These are phyloP conservation scores for Drosophila kohkoa DNA, from an alignment of 1,140 invertebrate genomes.

Conservation along the genomic window DNA sequence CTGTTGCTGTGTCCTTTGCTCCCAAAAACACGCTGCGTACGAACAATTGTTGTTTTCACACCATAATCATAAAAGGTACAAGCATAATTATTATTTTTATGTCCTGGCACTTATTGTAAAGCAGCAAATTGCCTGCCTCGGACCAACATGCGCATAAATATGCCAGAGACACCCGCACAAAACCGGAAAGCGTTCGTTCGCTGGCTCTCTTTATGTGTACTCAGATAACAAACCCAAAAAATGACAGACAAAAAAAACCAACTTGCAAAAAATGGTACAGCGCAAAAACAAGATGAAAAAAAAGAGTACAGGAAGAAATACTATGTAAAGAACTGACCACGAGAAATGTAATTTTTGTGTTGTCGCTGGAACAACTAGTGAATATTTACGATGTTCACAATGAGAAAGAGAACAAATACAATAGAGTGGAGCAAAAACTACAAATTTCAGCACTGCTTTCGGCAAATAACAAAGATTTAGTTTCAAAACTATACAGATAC, in stretches of 20 bases:
- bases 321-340: slow-evolving; percentile 34
- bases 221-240: slow-evolving; percentile 34
- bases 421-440: slow-evolving; percentile 21
- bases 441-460: slow-evolving; percentile 41
- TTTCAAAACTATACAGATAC: not conserved
- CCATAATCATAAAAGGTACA: slow-evolving; percentile 83
- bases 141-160: slow-evolving; percentile 70
- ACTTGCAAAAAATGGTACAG: not conserved
- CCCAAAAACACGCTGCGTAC: slow-evolving; percentile 25
- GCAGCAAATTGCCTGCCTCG: slow-evolving; percentile 77
- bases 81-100: slow-evolving; percentile 84
- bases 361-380: slow-evolving; percentile 65
- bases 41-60: slow-evolving; percentile 83
- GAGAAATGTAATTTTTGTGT: slow-evolving; percentile 70
- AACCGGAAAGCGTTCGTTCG: slow-evolving; percentile 4
- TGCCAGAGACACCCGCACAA: slow-evolving; percentile 18
- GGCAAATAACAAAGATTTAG: slow-evolving; percentile 21
- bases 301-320: not conserved
- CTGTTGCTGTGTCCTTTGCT: slow-evolving; percentile 47
- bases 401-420: slow-evolving; percentile 25
- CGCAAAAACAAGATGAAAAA: not conserved
- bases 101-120: slow-evolving; percentile 81
- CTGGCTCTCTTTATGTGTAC: slow-evolving; percentile 24
- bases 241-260: not conserved
- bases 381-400: slow-evolving; percentile 66